These are phyloP conservation scores for Chymomyza fuscimana DNA, from an alignment of 2,888 invertebrate genomes.

Conservation along the genomic window DNA sequence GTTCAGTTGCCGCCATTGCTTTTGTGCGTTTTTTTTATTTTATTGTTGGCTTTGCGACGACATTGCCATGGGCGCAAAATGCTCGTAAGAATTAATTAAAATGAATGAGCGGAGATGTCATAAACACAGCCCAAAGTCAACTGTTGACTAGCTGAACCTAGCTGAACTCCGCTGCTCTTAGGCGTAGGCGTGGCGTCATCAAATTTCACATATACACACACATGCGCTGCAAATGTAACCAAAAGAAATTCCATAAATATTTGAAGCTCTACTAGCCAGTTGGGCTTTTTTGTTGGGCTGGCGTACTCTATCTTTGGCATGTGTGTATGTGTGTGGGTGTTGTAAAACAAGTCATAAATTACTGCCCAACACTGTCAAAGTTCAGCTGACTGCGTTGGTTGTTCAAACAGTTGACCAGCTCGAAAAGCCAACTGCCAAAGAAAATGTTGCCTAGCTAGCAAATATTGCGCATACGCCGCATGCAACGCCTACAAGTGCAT, in stretches of 20 bases:
- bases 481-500: constrained; percentile 61
- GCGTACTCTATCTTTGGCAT: constrained; percentile 64
- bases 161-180: constrained; percentile 40
- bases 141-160: constrained; percentile 56
- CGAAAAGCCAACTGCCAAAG: constrained; percentile 67
- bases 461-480: constrained; percentile 23
- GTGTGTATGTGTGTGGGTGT: constrained; percentile 43
- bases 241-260: constrained; percentile 73
- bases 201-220: constrained; percentile 37
- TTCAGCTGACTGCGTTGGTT: constrained; percentile 65
- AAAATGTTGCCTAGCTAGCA: constrained; percentile 73
- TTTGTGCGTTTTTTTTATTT: constrained; percentile 19
- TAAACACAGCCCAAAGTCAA: constrained; percentile 70
- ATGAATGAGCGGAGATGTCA: constrained; percentile 75
- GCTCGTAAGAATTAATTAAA: constrained; percentile 71
- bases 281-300: constrained; percentile 45
- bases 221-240: constrained; percentile 53
- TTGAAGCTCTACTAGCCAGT: constrained; percentile 49
- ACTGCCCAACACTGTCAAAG: constrained; percentile 66
- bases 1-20: constrained; percentile 7
- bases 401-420: constrained; percentile 40
- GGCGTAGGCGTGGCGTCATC: constrained; percentile 46
- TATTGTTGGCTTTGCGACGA: constrained; percentile 68
- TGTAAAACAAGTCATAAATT: constrained; percentile 75
- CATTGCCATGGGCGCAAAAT: constrained; percentile 69